phyloP scores from a whole-genome alignment of 2,797 vertebrate genomes.

The Graptemys geographica region DNA sequence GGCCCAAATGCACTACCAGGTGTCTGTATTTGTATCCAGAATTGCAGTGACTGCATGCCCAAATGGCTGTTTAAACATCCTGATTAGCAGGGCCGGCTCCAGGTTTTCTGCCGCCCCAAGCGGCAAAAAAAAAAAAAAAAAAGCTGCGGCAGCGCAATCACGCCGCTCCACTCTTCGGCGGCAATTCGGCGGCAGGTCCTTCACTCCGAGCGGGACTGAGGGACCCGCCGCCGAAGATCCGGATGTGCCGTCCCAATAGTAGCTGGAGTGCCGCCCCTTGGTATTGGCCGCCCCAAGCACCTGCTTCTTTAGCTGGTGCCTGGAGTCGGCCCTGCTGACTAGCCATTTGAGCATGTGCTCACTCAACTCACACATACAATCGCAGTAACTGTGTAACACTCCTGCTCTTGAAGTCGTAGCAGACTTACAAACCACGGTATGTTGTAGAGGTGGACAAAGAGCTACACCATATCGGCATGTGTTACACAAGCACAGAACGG shows the following conservation, averaged over 20 bases:
- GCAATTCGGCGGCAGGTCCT: too few species aligned
- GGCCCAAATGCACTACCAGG: not conserved
- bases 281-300: too few species aligned
- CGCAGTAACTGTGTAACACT: not conserved
- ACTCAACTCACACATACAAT: not conserved
- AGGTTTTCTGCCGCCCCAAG: too few species aligned
- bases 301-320: too few species aligned
- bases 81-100: not conserved
- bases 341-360: not conserved
- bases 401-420: not conserved
- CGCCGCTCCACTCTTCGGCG: too few species aligned
- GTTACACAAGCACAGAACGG: not conserved
- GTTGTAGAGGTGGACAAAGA: not conserved
- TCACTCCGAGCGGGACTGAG: too few species aligned
- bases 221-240: too few species aligned
- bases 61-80: not conserved
- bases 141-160: too few species aligned
- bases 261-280: too few species aligned
- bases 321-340: not conserved
- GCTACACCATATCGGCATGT: not conserved
- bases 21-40: not conserved
- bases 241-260: too few species aligned
- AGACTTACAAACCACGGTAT: not conserved
- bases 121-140: too few species aligned
- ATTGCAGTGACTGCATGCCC: not conserved